Evolutionary conservation across 2,113 vertebrate genomes (phyloP).

Genomic region (Siniperca knerii): DNA sequence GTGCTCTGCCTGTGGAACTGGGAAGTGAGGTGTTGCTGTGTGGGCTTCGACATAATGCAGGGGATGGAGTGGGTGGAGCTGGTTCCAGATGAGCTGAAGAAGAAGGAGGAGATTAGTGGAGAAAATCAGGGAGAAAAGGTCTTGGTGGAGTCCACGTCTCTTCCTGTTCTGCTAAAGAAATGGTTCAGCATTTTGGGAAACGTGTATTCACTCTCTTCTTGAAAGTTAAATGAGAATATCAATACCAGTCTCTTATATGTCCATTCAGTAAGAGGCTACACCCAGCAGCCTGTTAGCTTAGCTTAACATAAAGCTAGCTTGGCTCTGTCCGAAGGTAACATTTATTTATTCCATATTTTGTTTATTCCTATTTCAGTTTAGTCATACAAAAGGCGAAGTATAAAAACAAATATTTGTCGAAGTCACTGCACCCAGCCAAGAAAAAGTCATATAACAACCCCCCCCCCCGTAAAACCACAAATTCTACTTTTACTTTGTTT

Average conservation of each 20-base stretch:
- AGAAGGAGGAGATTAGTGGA: not conserved
- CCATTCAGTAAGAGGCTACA: no score
- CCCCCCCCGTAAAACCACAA: not conserved
- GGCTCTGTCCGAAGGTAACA: not conserved
- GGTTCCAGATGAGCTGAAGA: conserved; percentile 3
- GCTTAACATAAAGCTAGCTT: not conserved
- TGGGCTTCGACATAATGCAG: conserved; percentile 37
- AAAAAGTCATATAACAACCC: not conserved
- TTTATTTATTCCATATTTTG: not conserved
- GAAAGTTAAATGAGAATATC: not conserved
- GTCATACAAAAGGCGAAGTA: not conserved
- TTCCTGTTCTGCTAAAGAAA: not conserved
- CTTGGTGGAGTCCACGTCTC: not conserved
- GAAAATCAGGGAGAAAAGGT: not conserved
- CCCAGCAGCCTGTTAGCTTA: not conserved
- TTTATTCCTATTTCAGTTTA: not conserved
- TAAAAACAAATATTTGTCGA: not conserved
- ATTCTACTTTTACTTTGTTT: not conserved
- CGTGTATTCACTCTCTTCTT: not conserved
- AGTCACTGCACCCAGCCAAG: not conserved
- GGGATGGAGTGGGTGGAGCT: conserved; percentile 8
- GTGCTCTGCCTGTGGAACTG: conserved; percentile 1
- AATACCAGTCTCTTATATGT: not conserved
- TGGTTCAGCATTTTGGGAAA: not conserved
- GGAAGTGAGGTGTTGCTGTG: conserved; percentile 1